These are phyloP conservation scores for Aporophyla lueneburgensis DNA, from an alignment of 2,888 invertebrate species.

Conservation along the genomic window DNA sequence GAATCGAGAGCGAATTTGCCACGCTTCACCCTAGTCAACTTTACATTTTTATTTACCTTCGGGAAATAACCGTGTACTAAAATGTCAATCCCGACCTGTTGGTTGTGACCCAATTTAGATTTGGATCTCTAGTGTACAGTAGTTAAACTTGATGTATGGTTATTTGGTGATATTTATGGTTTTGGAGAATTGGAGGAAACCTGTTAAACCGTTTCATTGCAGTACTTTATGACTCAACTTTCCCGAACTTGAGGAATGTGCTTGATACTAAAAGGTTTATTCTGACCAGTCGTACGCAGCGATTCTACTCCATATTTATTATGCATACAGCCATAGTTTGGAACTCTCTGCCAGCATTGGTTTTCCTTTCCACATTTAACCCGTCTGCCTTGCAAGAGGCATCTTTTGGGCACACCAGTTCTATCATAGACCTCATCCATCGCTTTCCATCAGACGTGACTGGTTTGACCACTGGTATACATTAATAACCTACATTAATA, in stretches of 20 bases:
- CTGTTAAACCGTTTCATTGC: neutral
- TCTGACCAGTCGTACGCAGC: no score
- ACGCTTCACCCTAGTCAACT: slow-evolving; percentile 63
- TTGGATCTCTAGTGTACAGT: slow-evolving; percentile 40
- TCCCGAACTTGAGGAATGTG: neutral
- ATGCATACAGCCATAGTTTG: no score
- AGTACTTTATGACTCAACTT: slow-evolving; percentile 3
- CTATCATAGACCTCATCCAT: no score
- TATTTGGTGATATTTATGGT: slow-evolving; percentile 13
- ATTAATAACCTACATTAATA: no score
- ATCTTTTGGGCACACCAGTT: no score
- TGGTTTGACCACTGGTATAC: no score
- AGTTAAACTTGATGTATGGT: slow-evolving; percentile 35
- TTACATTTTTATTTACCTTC: slow-evolving; percentile 71
- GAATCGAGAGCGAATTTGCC: slow-evolving; percentile 74
- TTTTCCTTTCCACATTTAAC: no score
- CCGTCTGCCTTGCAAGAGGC: no score
- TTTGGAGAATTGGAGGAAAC: slow-evolving; percentile 11
- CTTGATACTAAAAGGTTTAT: neutral
- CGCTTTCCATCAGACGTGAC: no score
- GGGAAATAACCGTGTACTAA: slow-evolving; percentile 59
- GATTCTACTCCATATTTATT: no score
- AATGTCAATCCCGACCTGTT: slow-evolving; percentile 55
- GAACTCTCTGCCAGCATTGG: no score
- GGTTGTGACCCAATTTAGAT: slow-evolving; percentile 61